Evolutionary conservation across 2,113 vertebrate genomes (phyloP), one percentile per base, ranked within the genome.

Genomic region (Polypterus senegalus): DNA sequence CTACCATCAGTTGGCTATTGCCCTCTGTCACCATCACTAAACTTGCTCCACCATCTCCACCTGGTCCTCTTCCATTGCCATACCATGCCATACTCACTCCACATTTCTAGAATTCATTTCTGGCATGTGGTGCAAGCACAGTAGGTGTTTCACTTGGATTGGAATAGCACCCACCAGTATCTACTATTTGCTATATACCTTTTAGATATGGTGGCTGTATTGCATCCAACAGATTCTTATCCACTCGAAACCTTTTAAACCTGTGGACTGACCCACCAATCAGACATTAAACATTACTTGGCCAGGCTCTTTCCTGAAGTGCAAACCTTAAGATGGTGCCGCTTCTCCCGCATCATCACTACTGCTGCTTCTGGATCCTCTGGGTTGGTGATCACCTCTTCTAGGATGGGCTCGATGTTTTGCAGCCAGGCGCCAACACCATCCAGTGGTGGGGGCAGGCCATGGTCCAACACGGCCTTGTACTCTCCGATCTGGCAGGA

Each of bases 361-460:
- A 82, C 77, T 3, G 85, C 83, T 67, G 76, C 74, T 52, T 71
- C 72, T 0, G 85, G 88, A 66, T 89, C 82, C 64, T 79, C 78
- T 1, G 77, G 73, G 58, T 88, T 77, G 0, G 79, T 78, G 54
- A 86, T 73, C 57, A 82, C 85, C 56, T 88, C 85, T 0, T 73
- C 66, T 66, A 89, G 72, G 46, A 84, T 75, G 7, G 54, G 70
- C 74, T 97, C 92, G 0, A 85, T 58, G n/a, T 82, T 81, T 66
- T 86, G 80, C 55, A 98, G 83, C 93, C 93, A 95, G 27, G 63
- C 64, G 59, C 90, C 90, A 6, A 86, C 82, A 1, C 71, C 46
- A 55, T 72, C 73, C 71, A 97, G 72, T 3, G 92, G 89, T 0
- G 78, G 49, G 0, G 95, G 92, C 51, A 97, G 76, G 69, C 75